Base-by-base conservation (phyloP, 2,113 vertebrate species). In the Trinectes maculatus region DNA sequence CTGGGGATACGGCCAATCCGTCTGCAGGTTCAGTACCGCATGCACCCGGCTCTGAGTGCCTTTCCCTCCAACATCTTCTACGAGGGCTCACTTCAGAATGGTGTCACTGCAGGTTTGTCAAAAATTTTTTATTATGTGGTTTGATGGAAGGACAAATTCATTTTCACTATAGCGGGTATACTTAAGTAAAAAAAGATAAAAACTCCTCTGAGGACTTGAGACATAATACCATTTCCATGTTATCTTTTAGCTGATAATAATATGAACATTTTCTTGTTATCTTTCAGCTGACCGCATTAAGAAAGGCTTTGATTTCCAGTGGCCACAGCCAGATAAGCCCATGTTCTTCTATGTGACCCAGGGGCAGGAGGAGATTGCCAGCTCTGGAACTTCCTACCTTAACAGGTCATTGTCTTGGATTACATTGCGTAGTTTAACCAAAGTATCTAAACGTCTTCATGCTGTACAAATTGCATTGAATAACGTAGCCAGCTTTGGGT, bases 271-370 rank as follows among this genome's bases (percentile, higher is more conserved):
- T 47, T 69, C 1, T 12, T 76, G 2, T 18, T 65, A 19, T 49
- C 56, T 48, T n/a, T 6, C 40, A 98, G 96, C 94, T 11, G 98
- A 99, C 70, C 96, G 98, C 72, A 94, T 99, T 82, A 99, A 99
- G 88, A 99, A 99, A 65, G 98, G 96, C 0, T 99, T 99, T 64
- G 98, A 99, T 82, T 99, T 99, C 92, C 96, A 99, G 91, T 99
- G 98, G 98, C 97, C 98, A 0, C 98, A 99, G 37, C 96, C 96
- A 0, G 98, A 99, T 72, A 99, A 99, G 65, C 98, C 98, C 5
- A 99, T 99, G 98, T 98, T 98, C 81, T 99, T 99, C 91, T 99
- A 99, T 0, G 98, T 99, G 67, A 99, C 97, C 18, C 97, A 99
- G 82, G 97, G 98, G 1, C 98, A 99, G 85, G 98, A 99, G 80